Conservation (phyloP, 2,113 vertebrate species). For the Macrotus californicus region DNA sequence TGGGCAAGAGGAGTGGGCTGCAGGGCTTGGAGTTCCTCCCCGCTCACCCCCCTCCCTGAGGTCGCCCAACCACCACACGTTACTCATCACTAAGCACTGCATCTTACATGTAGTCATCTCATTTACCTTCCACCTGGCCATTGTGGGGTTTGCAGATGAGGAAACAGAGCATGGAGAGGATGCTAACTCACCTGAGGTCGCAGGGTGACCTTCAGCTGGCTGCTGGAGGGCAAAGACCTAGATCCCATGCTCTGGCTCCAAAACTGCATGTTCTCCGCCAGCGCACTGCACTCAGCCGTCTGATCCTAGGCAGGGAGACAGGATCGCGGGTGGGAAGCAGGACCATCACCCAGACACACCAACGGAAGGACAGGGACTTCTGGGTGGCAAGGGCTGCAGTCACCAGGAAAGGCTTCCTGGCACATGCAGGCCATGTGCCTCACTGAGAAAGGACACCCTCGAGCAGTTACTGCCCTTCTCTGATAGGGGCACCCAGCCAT, state of each 20-base stretch:
- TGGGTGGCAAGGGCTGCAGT: background rate
- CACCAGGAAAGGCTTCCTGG: background rate
- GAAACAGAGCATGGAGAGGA: background rate
- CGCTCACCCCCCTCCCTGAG: background rate
- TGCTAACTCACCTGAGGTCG: background rate
- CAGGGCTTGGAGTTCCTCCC: background rate
- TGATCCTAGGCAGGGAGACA: background rate
- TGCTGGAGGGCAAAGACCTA: background rate
- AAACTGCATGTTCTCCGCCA: accelerated
- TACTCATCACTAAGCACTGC: background rate
- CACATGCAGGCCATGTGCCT: background rate
- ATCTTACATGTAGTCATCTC: background rate
- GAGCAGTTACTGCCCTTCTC: background rate
- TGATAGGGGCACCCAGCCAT: background rate
- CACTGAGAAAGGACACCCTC: background rate
- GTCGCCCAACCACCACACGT: accelerated
- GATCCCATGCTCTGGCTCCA: background rate
- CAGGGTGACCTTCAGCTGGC: background rate
- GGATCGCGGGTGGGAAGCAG: accelerated
- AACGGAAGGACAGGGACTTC: background rate
- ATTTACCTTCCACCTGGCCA: background rate
- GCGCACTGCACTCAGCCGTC: no score
- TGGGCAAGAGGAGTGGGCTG: accelerated
- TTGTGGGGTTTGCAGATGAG: background rate
- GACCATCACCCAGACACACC: accelerated